Conservation (phyloP, 1,140 invertebrate genomes). For the Leguminivora glycinivorella region DNA sequence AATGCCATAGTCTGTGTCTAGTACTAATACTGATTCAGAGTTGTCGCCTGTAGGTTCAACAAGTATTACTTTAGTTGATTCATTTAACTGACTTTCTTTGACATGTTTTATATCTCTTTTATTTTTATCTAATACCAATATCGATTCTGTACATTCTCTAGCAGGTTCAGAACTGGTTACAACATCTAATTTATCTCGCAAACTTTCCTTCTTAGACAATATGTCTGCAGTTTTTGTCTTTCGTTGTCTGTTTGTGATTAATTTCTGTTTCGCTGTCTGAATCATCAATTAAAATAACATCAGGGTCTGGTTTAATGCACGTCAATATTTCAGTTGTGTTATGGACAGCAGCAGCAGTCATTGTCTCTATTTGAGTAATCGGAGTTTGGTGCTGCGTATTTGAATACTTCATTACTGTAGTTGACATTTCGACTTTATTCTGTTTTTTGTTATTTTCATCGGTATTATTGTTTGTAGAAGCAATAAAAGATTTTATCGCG, state of each 20-base stretch:
- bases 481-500: neutral
- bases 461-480: neutral
- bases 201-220: neutral
- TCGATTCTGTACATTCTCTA: neutral
- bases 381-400: neutral
- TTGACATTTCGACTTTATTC: neutral
- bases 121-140: neutral
- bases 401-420: neutral
- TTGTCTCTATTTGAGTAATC: neutral
- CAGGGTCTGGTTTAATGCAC: neutral
- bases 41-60: neutral
- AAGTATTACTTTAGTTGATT: neutral
- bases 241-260: neutral
- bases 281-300: neutral
- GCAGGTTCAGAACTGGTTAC: neutral
- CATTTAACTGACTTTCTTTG: neutral
- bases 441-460: neutral
- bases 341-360: neutral
- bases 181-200: neutral
- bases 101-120: neutral
- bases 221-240: neutral
- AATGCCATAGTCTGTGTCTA: constrained; percentile 13
- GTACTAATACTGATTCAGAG: constrained; percentile 1
- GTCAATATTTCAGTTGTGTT: neutral
- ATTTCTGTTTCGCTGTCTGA: neutral